These are phyloP conservation scores for Zygaena filipendulae DNA, from an alignment of 2,888 invertebrate species.

Conservation along the genomic window DNA sequence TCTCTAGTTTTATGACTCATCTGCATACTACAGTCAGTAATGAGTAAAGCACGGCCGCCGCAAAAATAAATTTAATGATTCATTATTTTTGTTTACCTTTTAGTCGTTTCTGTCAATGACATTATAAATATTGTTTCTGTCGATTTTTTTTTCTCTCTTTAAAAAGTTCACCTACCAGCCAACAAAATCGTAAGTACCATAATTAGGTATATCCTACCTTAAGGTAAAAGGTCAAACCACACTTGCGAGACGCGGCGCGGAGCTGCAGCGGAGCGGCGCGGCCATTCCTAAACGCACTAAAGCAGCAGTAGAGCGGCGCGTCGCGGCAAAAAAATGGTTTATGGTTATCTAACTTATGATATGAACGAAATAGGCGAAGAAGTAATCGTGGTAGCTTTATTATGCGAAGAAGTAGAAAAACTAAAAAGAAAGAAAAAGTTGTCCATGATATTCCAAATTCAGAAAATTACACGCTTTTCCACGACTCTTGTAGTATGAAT, in stretches of 20 bases:
- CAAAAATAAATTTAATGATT: no score
- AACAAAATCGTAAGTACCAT: no score
- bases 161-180: no score
- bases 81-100: no score
- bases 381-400: slow-evolving; percentile 8
- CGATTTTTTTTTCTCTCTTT: no score
- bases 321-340: slow-evolving; percentile 2
- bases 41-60: no score
- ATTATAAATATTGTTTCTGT: no score
- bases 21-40: no score
- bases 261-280: slow-evolving; percentile 7
- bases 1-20: no score
- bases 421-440: slow-evolving; percentile 7
- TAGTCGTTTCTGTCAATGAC: no score
- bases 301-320: slow-evolving; percentile 6
- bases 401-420: slow-evolving; percentile 7
- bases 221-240: slow-evolving; percentile 2
- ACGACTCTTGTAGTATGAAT: slow-evolving; percentile 3
- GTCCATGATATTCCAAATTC: slow-evolving; percentile 3
- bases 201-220: no score
- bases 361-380: slow-evolving; percentile 6
- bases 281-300: slow-evolving; percentile 6
- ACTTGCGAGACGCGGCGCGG: slow-evolving; percentile 3
- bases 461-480: no score
- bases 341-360: slow-evolving; percentile 6